Evolutionary conservation across 2,113 vertebrate species (phyloP).

Genomic region (Cynocephalus volans): DNA sequence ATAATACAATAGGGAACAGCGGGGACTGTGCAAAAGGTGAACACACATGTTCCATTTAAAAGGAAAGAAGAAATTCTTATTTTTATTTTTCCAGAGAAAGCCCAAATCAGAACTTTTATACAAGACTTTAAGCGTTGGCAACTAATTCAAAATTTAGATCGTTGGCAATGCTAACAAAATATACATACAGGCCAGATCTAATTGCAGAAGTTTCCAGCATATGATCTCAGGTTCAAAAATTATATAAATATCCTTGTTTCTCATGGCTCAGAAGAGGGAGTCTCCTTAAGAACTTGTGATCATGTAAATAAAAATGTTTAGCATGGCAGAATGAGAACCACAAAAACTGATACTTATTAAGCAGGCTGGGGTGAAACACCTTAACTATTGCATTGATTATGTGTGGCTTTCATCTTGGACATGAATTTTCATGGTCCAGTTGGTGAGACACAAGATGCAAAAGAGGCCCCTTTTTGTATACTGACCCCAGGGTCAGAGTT

Average conservation of each 20-base stretch:
- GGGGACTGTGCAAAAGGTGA: neutral
- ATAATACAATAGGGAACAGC: neutral
- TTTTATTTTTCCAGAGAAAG: neutral
- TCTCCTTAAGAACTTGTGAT: neutral
- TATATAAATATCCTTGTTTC: neutral
- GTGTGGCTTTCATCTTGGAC: neutral
- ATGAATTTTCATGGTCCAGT: neutral
- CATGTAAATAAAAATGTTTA: neutral
- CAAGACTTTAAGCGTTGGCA: neutral
- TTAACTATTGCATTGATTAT: neutral
- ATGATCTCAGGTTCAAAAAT: neutral
- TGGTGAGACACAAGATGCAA: too few species aligned
- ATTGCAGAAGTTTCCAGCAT: neutral
- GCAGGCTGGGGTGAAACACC: neutral
- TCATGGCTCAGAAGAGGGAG: neutral
- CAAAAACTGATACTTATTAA: neutral
- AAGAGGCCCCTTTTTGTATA: neutral
- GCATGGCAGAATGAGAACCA: neutral
- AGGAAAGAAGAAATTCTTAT: neutral
- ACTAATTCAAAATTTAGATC: conserved; percentile 10
- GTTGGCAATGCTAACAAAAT: neutral
- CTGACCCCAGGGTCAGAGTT: neutral
- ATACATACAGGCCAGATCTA: neutral
- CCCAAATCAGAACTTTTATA: neutral
- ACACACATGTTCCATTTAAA: neutral